Percentiles rank a stretch among this genome's conserved stretches.
Evolutionary conservation across 2,113 vertebrate species (phyloP).

Genomic region (Perognathus longimembris): DNA sequence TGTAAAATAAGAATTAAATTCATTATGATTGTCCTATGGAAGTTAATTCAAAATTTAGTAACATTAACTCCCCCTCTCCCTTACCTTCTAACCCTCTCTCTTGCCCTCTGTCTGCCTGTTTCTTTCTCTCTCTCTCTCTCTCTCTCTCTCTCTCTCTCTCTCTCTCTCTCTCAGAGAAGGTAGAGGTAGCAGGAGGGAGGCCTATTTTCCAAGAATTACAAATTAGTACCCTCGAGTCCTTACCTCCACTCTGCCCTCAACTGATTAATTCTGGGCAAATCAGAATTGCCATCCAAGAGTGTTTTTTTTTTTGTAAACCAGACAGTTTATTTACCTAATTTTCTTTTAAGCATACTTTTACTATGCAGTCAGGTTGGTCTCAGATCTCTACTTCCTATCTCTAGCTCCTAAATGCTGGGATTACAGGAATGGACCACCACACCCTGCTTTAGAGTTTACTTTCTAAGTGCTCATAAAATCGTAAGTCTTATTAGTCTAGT

Average conservation of each 20-base stretch:
- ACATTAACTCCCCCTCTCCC: neutral
- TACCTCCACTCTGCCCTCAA: neutral
- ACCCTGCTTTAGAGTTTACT: neutral
- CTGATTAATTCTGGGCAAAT: conserved; percentile 25
- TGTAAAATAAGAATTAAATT: conserved; percentile 36
- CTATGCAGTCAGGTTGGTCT: too few relatives aligned
- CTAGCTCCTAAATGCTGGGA: too few relatives aligned
- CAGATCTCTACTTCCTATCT: too few relatives aligned
- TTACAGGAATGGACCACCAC: too few relatives aligned
- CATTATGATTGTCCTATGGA: neutral
- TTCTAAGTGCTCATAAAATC: neutral
- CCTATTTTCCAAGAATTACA: conserved; percentile 19
- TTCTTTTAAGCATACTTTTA: too few relatives aligned
- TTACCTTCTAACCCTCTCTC: too few relatives aligned
- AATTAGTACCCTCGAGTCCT: neutral
- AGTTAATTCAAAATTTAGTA: conserved; percentile 29
- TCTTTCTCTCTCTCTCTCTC: too few relatives aligned
- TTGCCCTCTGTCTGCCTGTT: too few relatives aligned
- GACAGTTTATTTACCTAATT: too few relatives aligned
- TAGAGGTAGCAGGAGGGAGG: neutral
- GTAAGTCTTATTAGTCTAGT: neutral
- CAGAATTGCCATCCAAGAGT: neutral
- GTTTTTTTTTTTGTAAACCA: too few relatives aligned
- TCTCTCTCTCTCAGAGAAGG: too few relatives aligned
- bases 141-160: too few relatives aligned